Base-by-base conservation (phyloP, 2,797 vertebrate genomes). In the Hippocampus kuda region DNA sequence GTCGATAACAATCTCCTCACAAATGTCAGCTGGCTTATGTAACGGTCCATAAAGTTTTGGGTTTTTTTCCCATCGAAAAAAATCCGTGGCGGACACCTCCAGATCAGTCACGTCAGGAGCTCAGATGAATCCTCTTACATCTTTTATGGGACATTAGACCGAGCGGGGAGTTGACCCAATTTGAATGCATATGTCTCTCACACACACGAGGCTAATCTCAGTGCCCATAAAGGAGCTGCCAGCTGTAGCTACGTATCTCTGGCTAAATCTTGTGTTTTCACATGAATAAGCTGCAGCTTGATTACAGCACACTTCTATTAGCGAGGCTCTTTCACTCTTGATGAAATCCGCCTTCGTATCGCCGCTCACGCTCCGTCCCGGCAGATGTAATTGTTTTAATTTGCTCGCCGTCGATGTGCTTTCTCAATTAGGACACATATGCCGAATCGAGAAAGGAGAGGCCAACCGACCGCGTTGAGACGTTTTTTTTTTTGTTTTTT, bases 331-430 rank as follows among this genome's bases (percentile, higher is more conserved):
- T 78, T 67, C 61, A 65, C 16, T 77, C 79, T 82, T 69, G 72
- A 80, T 79, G 72, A 81, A 82, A 68, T 76, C 70, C 51, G 69
- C 56, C 66, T 81, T 72, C 76, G 75, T 76, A 79, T 81, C 80
- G 80, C 83, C 84, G 77, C 83, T 84, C 66, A 24, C n/a, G 15
- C 34, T 34, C 6, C 82, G 78, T 80, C 86, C 84, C 46, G 24
- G 64, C 80, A 85, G 87, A 88, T 72, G 81, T 86, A 88, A 90
- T 90, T 86, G 83, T 85, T 87, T 88, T 89, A 86, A 90, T 88
- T 88, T 85, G 83, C 84, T 84, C 84, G 86, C 83, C 80, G 77
- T 82, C 79, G 68, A 42, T 15, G 12, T 11, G 5, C 56, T 5
- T 77, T 85, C 78, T 70, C 84, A 85, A 81, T 90, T 89, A 83